These are phyloP conservation scores for Spheniscus mendiculus DNA, from an alignment of 2,113 vertebrate genomes.

Conservation along the genomic window DNA sequence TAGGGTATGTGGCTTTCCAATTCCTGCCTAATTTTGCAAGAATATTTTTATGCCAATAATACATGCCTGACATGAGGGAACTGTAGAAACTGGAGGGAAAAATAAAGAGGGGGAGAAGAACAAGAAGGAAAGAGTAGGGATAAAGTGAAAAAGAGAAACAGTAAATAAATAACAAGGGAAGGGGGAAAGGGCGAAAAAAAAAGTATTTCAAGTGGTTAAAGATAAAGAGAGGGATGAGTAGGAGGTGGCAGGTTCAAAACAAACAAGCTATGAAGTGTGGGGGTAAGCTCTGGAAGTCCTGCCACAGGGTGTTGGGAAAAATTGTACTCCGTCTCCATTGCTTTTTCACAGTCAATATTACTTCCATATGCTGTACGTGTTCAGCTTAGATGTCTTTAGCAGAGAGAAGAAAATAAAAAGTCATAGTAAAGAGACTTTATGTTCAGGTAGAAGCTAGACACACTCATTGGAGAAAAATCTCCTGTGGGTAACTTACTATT, in stretches of 20 bases:
- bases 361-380: neutral
- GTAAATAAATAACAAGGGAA: neutral
- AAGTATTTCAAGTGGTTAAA: neutral
- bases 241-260: constrained; percentile 9
- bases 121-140: neutral
- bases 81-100: neutral
- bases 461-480: neutral
- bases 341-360: neutral
- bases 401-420: neutral
- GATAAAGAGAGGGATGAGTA: neutral
- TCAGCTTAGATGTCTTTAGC: neutral
- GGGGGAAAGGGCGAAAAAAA: neutral
- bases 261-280: neutral
- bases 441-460: neutral
- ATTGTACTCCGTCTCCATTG: neutral
- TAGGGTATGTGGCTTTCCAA: neutral
- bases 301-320: neutral
- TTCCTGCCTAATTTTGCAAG: neutral
- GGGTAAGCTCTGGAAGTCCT: neutral
- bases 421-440: neutral
- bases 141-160: neutral
- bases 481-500: accelerated
- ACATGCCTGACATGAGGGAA: accelerated
- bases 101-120: neutral
- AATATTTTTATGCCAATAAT: neutral